Percentiles rank a stretch among this genome's conserved stretches.
Evolutionary conservation across 2,797 vertebrate species (phyloP).

Genomic region (Perodicticus potto): DNA sequence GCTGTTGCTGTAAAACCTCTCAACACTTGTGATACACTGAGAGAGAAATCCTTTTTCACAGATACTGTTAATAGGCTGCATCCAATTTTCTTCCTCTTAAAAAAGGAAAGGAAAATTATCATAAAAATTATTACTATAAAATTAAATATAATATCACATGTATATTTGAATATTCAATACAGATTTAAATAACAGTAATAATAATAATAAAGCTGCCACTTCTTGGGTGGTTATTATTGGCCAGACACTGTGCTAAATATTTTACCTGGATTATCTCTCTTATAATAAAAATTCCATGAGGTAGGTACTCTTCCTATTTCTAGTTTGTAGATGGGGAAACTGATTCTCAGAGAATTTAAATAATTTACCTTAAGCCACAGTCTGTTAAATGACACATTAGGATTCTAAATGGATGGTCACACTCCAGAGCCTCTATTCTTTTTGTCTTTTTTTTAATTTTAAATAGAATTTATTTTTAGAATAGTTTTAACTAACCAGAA

Average conservation of each 20-base stretch:
- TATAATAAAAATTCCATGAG: neutral
- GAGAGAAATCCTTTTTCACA: neutral
- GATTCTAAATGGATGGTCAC: neutral
- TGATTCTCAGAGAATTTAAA: constrained; percentile 33
- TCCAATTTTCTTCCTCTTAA: constrained; percentile 40
- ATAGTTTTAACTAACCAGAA: constrained; percentile 35
- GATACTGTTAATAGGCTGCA: neutral
- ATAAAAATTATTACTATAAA: constrained; percentile 40
- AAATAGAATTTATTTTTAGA: constrained; percentile 7
- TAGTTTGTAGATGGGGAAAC: neutral
- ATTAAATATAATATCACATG: constrained; percentile 18
- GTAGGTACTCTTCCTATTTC: neutral
- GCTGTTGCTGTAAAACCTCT: neutral
- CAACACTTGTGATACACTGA: neutral
- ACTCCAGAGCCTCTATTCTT: neutral
- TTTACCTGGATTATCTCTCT: constrained; percentile 13
- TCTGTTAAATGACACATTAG: neutral
- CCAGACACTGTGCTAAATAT: neutral
- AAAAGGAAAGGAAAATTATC: constrained; percentile 2
- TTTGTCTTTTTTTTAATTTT: neutral
- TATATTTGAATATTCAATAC: constrained; percentile 29
- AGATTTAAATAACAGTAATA: neutral
- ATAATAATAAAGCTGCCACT: neutral
- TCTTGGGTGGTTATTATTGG: neutral
- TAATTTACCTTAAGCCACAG: neutral